Evolutionary conservation across 2,888 invertebrate genomes (phyloP).

Genomic region (Stenichneumon culpator): DNA sequence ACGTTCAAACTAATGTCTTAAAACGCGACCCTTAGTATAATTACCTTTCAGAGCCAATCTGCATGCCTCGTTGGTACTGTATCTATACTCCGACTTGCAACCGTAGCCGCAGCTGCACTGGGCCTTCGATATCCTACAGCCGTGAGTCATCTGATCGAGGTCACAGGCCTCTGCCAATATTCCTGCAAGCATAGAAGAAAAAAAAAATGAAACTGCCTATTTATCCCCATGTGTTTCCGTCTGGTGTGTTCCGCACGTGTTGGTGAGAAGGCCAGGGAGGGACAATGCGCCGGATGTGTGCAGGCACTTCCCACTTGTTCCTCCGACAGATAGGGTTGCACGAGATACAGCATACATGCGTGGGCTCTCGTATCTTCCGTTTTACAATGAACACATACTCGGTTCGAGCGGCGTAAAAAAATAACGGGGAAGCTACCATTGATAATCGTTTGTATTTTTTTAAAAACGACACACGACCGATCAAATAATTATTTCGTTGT

Average conservation of each 20-base stretch:
- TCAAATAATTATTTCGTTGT: background rate
- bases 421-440: background rate
- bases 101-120: slow-evolving; percentile 89
- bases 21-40: slow-evolving; percentile 1
- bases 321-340: slow-evolving; percentile 60
- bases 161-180: slow-evolving; percentile 85
- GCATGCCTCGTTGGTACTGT: slow-evolving; percentile 88
- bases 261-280: slow-evolving; percentile 2
- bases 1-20: background rate
- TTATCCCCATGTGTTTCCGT: slow-evolving; percentile 29
- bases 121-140: slow-evolving; percentile 88
- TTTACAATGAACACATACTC: slow-evolving; percentile 10
- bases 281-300: slow-evolving; percentile 74
- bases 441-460: background rate
- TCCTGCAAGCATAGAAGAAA: slow-evolving; percentile 63
- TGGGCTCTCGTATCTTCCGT: slow-evolving; percentile 37
- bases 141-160: slow-evolving; percentile 87
- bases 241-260: slow-evolving; percentile 64
- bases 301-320: slow-evolving; percentile 74
- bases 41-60: slow-evolving; percentile 88
- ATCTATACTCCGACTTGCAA: slow-evolving; percentile 89
- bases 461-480: background rate
- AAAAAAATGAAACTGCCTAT: slow-evolving; percentile 39
- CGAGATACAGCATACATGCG: slow-evolving; percentile 31
- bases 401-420: background rate